Percentiles rank a stretch among this genome's conserved stretches.
phyloP scores from a whole-genome alignment of 2,113 vertebrate species.

The Hemiprocne comata region DNA sequence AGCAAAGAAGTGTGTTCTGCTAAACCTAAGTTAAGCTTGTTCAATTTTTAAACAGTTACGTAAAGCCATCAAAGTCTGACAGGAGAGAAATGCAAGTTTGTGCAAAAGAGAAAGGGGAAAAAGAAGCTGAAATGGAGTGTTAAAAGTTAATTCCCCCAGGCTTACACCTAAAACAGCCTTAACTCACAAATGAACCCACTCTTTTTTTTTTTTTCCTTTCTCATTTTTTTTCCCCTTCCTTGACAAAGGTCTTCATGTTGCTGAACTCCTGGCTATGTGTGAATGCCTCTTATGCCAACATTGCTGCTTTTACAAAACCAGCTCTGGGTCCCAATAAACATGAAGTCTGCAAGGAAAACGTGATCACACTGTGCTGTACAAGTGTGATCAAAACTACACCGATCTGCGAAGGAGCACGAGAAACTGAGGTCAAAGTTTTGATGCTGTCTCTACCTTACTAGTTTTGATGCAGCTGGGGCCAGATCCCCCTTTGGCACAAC shows the following conservation, averaged over 20 bases:
- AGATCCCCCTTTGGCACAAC: not conserved
- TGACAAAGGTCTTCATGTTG: not conserved
- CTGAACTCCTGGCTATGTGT: not conserved
- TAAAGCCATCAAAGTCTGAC: conserved; percentile 74
- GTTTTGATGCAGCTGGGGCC: not conserved
- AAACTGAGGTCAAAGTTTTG: not conserved
- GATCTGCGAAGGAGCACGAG: rapidly evolving
- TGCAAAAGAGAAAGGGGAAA: conserved; percentile 36
- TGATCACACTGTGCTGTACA: not conserved
- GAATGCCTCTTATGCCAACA: not conserved
- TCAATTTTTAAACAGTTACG: conserved; percentile 79
- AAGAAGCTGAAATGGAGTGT: conserved; percentile 49
- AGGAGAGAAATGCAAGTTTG: conserved; percentile 55
- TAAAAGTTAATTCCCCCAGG: conserved; percentile 58
- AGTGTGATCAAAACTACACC: not conserved
- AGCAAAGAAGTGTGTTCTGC: conserved; percentile 32
- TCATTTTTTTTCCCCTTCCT: not conserved
- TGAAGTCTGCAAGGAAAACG: not conserved
- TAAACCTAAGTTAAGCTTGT: conserved; percentile 72
- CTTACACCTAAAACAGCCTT: conserved; percentile 50
- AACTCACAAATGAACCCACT: conserved; percentile 20
- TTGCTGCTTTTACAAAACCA: not conserved
- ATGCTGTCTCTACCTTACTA: not conserved
- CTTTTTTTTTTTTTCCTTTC: not conserved
- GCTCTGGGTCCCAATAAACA: not conserved